A percentile compares a stretch with the other conserved stretches of the same genome.
These are phyloP conservation scores for Sebastes goodei DNA, from an alignment of 2,797 vertebrate genomes.

Conservation along the genomic window DNA sequence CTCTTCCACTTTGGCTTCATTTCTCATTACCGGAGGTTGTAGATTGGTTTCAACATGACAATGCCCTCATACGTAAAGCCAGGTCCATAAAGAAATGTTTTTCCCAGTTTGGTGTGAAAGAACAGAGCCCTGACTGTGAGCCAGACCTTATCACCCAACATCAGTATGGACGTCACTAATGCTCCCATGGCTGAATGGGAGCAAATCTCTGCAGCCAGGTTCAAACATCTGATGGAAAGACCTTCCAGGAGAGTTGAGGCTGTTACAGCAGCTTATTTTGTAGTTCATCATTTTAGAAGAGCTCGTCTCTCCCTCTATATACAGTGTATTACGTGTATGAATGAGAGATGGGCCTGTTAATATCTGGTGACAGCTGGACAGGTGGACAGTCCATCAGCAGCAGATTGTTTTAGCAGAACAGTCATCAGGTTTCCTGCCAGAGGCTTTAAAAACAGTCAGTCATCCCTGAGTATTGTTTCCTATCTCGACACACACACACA, in stretches of 20 bases:
- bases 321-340: neutral
- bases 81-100: neutral
- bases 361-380: slow-evolving; percentile 46
- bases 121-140: neutral
- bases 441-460: slow-evolving; percentile 27
- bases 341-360: slow-evolving; percentile 6
- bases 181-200: neutral
- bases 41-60: neutral
- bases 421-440: slow-evolving; percentile 47
- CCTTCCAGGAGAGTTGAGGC: neutral
- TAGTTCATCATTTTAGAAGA: neutral
- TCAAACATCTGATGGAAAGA: neutral
- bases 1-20: neutral
- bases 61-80: neutral
- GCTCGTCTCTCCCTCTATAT: neutral
- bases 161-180: neutral
- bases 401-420: slow-evolving; percentile 23
- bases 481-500: neutral
- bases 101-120: neutral
- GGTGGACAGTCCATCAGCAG: slow-evolving; percentile 6
- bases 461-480: neutral
- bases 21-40: neutral
- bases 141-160: neutral
- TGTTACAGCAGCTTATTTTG: neutral
- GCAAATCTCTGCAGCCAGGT: neutral